Conservation (phyloP, 2,113 vertebrate genomes). For the Rhineura floridana region DNA sequence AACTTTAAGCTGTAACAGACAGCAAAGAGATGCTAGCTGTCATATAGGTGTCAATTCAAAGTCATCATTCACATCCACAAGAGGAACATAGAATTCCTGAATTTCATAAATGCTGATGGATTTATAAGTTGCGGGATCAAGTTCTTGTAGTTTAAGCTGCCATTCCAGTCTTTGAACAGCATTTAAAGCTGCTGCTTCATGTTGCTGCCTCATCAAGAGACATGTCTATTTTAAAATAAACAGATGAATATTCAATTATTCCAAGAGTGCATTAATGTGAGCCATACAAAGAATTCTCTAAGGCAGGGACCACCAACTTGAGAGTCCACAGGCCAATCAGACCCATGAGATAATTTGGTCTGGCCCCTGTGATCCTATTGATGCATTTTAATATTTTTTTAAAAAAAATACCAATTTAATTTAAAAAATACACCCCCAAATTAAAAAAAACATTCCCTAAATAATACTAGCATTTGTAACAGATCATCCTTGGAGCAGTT, state of each 20-base stretch:
- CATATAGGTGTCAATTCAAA: conserved; percentile 98
- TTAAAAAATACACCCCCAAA: no score
- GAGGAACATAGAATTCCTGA: conserved; percentile 97
- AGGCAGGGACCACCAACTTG: neutral
- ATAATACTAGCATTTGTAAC: neutral
- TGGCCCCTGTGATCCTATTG: neutral
- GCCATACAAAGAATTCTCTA: neutral
- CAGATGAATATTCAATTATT: conserved; percentile 16
- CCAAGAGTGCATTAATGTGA: neutral
- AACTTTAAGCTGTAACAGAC: conserved; percentile 25
- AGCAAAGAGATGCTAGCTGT: conserved; percentile 52
- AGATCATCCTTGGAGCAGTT: neutral
- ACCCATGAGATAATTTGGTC: neutral
- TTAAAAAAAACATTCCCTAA: neutral
- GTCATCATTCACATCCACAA: conserved; percentile 98
- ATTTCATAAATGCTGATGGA: conserved; percentile 99
- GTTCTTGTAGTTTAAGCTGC: conserved; percentile 98
- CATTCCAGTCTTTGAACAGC: conserved; percentile 97
- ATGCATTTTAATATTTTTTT: no score
- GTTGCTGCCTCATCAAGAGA: conserved; percentile 98
- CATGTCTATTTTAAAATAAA: conserved; percentile 83
- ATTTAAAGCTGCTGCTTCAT: conserved; percentile 96
- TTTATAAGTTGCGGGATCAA: conserved; percentile 96
- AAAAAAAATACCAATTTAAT: no score
- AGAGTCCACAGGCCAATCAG: neutral